Evolutionary conservation across 2,113 vertebrate species (phyloP), one percentile per base, ranked within the genome.

Genomic region (Brachypodius melanocephalos): DNA sequence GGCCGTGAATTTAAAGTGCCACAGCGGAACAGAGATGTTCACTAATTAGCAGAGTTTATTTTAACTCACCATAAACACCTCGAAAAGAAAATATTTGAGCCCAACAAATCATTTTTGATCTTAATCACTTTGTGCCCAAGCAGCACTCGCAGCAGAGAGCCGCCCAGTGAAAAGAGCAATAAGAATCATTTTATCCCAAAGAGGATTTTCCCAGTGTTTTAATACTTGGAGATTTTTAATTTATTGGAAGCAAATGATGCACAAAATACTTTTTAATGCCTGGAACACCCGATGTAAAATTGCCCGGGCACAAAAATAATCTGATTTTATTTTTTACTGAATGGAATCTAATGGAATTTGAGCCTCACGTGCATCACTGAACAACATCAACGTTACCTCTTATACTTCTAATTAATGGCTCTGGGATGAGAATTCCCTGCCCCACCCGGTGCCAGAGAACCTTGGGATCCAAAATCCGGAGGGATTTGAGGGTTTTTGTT

Each of bases 181-280:
- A 83, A 85, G 82, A 90, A 59, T 18, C 4, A 63, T 59, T 90
- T 77, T 5, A 73, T 49, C 77, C 75, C 26, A 28, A 76, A 79
- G 13, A 54, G 45, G 66, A 43, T 76, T 77, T 83, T 86, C 14
- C 32, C 69, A 80, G 84, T 3, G 0, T 54, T 77, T 34, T 52
- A 79, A 65, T 67, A 45, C 22, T 74, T 29, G 15, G 72, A 80
- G 72, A 51, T 88, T 90, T 93, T 92, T 94, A 94, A 95, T 96
- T 90, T 80, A 77, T 74, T 57, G 76, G 59, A 25, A 93, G 85
- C 52, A 94, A 96, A 93, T 63, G 92, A 71, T 1, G 21, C 80
- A 22, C 90, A 65, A 94, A 96, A 92, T 88, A 21, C 24, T 79
- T 83, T 62, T 66, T 19, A 80, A 71, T n/a, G 87, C 71, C 78